These are phyloP conservation scores for Anthopleura sola DNA, from an alignment of 64 coral and sea anemone genomes.

Conservation along the genomic window DNA sequence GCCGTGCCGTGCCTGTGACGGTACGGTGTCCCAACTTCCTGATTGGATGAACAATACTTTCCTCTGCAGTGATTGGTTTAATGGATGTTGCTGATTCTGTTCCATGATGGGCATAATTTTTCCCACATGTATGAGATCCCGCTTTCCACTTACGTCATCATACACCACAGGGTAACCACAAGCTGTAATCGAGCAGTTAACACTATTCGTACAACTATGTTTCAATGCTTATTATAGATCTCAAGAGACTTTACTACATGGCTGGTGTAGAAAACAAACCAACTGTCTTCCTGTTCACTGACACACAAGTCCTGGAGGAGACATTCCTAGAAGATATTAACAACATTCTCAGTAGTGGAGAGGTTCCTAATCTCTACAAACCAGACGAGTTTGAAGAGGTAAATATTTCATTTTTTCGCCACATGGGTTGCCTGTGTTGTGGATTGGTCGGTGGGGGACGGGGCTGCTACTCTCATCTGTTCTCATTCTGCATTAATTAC, in stretches of 20 bases:
- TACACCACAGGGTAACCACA: too few species aligned
- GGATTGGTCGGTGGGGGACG: background rate
- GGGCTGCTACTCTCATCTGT: background rate
- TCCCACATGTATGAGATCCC: too few species aligned
- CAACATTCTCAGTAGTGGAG: constrained; percentile 98
- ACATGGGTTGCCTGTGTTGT: background rate
- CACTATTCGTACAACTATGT: background rate
- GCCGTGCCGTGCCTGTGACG: background rate
- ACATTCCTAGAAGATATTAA: constrained; percentile 97
- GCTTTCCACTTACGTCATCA: too few species aligned
- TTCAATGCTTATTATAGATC: constrained; percentile 37
- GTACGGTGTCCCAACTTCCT: background rate
- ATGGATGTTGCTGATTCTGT: background rate
- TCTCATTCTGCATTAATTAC: background rate
- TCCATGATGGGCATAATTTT: background rate
- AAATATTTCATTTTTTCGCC: background rate
- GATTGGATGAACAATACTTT: background rate
- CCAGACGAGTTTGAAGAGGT: constrained; percentile 99
- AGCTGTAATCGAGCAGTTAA: background rate
- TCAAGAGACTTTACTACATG: constrained; percentile 80
- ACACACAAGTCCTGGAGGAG: constrained; percentile 95
- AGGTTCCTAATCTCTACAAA: constrained; percentile 98
- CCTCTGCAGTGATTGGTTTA: too few species aligned
- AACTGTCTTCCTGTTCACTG: constrained; percentile 96
- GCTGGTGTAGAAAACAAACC: constrained; percentile 97